These are phyloP conservation scores for Valencia hispanica DNA, from an alignment of 2,797 vertebrate species.

Conservation along the genomic window DNA sequence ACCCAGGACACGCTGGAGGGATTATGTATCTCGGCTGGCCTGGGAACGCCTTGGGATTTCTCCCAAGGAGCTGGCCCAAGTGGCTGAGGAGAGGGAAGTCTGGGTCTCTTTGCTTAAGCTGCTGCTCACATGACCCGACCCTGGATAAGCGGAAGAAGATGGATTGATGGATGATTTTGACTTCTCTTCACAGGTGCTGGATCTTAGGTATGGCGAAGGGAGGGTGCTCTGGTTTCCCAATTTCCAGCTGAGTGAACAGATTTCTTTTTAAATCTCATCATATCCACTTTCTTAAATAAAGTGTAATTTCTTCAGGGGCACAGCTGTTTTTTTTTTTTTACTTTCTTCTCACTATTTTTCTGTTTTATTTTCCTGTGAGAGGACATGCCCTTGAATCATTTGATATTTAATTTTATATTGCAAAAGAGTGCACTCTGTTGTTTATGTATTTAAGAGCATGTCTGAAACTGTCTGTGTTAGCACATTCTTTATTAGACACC, in stretches of 20 bases:
- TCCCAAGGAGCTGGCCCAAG: too few relatives aligned
- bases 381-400: not conserved
- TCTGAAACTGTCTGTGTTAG: conserved; percentile 15
- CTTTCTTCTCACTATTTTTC: not conserved
- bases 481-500: conserved; percentile 4
- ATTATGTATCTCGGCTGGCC: too few relatives aligned
- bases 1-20: too few relatives aligned
- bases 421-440: not conserved
- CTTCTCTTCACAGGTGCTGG: too few relatives aligned
- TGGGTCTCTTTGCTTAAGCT: too few relatives aligned
- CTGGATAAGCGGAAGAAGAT: too few relatives aligned
- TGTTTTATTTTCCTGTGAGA: not conserved
- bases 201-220: too few relatives aligned
- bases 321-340: not conserved
- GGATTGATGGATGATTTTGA: too few relatives aligned
- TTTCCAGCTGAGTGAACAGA: not conserved
- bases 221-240: too few relatives aligned
- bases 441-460: conserved; percentile 9
- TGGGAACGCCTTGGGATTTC: too few relatives aligned
- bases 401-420: not conserved
- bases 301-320: not conserved
- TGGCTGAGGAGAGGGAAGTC: too few relatives aligned
- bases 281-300: not conserved
- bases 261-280: not conserved
- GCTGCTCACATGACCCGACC: too few relatives aligned